Percentiles rank a stretch among this genome's conserved stretches.
Evolutionary conservation across 2,113 vertebrate genomes (phyloP).

Genomic region (Lepisosteus osseus): DNA sequence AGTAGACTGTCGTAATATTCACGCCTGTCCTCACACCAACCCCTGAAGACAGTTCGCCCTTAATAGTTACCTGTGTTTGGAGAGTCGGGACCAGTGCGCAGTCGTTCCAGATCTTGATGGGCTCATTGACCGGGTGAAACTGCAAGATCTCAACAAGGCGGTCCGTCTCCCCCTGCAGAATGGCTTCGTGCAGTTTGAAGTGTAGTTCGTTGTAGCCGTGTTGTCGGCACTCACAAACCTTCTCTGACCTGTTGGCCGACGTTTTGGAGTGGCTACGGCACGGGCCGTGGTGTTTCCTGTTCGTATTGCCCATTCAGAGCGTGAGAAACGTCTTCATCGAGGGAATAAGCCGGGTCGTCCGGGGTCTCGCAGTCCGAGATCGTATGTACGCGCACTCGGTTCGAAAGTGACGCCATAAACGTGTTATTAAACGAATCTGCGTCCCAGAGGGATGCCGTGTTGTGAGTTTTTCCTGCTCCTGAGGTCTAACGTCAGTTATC

Average conservation of each 20-base stretch:
- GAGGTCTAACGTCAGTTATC: too few species aligned
- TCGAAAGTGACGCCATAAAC: too few species aligned
- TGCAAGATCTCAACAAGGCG: constrained; percentile 29
- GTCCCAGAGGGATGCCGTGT: too few species aligned
- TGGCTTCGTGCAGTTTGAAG: constrained; percentile 29
- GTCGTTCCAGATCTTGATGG: constrained; percentile 29
- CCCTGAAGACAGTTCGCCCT: too few species aligned
- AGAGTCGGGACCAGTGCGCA: not conserved
- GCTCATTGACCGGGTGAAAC: constrained; percentile 39
- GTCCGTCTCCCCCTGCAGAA: constrained; percentile 29
- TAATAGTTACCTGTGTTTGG: constrained; percentile 36
- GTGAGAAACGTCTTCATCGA: too few species aligned
- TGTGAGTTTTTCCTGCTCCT: too few species aligned
- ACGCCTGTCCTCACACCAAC: too few species aligned
- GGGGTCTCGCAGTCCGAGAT: too few species aligned
- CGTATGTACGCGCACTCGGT: too few species aligned
- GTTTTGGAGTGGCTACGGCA: constrained; percentile 10
- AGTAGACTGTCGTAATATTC: too few species aligned
- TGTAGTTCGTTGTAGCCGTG: not conserved
- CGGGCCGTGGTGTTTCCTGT: constrained; percentile 4
- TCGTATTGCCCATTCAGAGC: not conserved
- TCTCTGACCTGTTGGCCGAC: not conserved
- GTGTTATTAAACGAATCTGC: too few species aligned
- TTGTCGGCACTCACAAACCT: not conserved
- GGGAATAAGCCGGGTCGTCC: too few species aligned